Evolutionary conservation across 2,888 invertebrate species (phyloP).

Genomic region (Ametastegia equiseti): DNA sequence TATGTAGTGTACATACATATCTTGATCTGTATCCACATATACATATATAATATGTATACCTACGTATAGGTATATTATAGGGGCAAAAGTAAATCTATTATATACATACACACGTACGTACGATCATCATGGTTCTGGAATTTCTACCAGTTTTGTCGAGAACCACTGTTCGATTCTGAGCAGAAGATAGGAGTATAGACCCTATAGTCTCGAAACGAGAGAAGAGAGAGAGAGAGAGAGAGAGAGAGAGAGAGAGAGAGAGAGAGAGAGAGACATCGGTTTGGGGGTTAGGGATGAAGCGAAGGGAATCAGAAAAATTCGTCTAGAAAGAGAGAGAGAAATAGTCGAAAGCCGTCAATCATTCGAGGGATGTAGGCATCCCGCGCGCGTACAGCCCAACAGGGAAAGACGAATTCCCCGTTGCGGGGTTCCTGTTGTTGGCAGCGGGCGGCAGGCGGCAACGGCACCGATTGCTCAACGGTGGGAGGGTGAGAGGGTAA

Average conservation of each 20-base stretch:
- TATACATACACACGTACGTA: no score
- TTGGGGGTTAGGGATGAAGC: no score
- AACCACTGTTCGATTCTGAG: neutral
- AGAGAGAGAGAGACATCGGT: no score
- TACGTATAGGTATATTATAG: no score
- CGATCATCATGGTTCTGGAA: neutral
- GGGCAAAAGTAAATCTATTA: no score
- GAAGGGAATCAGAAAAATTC: neutral
- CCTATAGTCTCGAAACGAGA: neutral
- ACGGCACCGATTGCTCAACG: neutral
- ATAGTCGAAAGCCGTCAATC: slow-evolving; percentile 35
- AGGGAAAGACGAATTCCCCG: slow-evolving; percentile 28
- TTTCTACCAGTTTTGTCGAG: neutral
- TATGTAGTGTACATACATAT: no score
- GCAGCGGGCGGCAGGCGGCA: neutral
- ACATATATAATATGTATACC: no score
- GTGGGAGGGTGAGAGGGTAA: neutral
- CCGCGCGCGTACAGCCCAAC: neutral
- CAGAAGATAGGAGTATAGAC: neutral
- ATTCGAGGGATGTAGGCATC: slow-evolving; percentile 39
- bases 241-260: neutral
- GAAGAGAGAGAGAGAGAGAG: neutral
- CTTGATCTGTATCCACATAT: no score
- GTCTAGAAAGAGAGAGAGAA: neutral
- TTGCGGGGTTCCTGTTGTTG: slow-evolving; percentile 9